Base-by-base conservation (phyloP, 1,140 invertebrate species). In the Ceratosolen solmsi region DNA sequence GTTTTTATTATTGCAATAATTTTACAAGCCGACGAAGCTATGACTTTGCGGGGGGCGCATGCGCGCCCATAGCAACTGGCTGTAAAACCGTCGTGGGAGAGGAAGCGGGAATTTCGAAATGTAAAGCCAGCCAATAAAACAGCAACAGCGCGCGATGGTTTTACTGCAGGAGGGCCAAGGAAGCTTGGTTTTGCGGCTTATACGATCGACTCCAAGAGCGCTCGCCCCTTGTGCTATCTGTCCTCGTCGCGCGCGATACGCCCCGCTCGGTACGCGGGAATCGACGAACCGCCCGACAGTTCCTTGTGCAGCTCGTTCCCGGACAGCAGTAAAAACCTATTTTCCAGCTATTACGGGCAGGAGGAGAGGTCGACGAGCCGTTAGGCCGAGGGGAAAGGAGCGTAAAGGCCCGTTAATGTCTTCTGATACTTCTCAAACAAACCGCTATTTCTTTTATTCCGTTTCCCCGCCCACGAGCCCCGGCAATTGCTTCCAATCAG, bases 291-390 rank as follows among this genome's bases (percentile, higher is more conserved):
- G 71, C 7, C 56, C 63, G 79, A 85, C 41, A 7, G 41, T 58
- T 49, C 20, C 84, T 83, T 85, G 85, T 85, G 85, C 86, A 80
- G 60, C 80, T 83, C 85, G 84, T 85, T 85, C 84, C 83, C 82
- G 81, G 83, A 68, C 73, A 70, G 84, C 84, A 76, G 84, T 86
- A 86, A 85, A 86, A 87, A 85, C 83, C 86, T 85, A 87, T 86
- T 86, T 86, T 86, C 83, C 84, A 72, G 84, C 75, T 79, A 27
- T 83, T 81, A 73, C 74, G 77, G 33, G 20, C 36, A 7, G 46
- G 75, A 71, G 78, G 51, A 68, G 65, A 84, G 38, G 63, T 30
- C 76, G 63, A 25, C 46, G 20, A 38, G 76, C 76, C 30, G 63
- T 78, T 54, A 38, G 63, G 36, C 41, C 2, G 27, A 84, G 25